Evolutionary conservation across 2,113 vertebrate species (phyloP), one percentile per base, ranked within the genome.

Genomic region (Anarrhichthys ocellatus): DNA sequence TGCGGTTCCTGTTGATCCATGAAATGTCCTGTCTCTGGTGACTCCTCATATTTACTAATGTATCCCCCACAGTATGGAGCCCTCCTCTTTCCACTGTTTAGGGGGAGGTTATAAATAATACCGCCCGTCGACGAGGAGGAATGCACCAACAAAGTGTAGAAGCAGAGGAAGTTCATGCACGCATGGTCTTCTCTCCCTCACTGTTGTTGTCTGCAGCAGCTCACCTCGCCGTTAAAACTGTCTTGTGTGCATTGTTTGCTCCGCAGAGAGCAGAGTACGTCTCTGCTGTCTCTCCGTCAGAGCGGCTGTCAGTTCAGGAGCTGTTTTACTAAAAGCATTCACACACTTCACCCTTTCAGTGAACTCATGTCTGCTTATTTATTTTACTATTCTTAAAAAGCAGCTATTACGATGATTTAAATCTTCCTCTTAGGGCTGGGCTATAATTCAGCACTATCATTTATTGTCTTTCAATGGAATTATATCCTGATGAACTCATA

Each of bases 1-100:
- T 96, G 96, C 95, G 91, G 94, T 96, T 97, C 95, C 97, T 97
- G 96, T 96, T 96, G 96, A 97, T 97, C 97, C 97, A 97, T 98
- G 96, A 98, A 97, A 98, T 96, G 94, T 96, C 95, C 94, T 95
- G 95, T 96, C 96, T 97, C 97, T 96, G 96, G 96, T 95, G 96
- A 94, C 96, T 97, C 95, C 96, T 97, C 96, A 96, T 97, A 96
- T 96, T 97, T 97, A 89, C 95, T 97, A 97, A 98, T 97, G 96
- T 96, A 97, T 97, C 97, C 96, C 96, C 95, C 91, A 91, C 94
- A 95, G 96, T 95, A 96, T 79, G 83, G 90, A 94, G 82, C 76
- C 95, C 94, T 96, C 95, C 96, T 97, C 96, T 96, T 93, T 94
- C 95, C 95, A 89, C 95, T 96, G 95, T 97, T 97, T 96, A 96